phyloP scores from a whole-genome alignment of 2,888 invertebrate genomes.

The Andricus quercusramuli region DNA sequence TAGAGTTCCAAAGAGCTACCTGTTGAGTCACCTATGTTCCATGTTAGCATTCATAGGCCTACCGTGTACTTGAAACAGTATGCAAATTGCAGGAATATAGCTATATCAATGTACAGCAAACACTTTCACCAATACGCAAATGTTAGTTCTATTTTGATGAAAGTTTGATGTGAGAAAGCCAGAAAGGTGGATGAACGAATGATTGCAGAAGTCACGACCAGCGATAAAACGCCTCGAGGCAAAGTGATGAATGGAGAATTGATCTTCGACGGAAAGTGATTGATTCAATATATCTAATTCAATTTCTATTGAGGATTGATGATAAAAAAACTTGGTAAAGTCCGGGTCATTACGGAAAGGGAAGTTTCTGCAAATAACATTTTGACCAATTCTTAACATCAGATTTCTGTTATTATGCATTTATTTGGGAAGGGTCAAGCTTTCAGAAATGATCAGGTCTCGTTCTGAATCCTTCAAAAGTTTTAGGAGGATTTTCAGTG shows the following conservation, averaged over 20 bases:
- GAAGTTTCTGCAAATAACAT: no score
- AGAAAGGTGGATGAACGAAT: conserved; percentile 2
- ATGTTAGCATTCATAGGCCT: conserved; percentile 24
- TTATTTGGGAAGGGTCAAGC: no score
- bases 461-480: neutral
- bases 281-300: no score
- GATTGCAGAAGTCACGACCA: neutral
- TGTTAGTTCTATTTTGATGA: neutral
- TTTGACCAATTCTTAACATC: neutral
- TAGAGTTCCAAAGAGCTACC: conserved; percentile 31
- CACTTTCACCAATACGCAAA: neutral
- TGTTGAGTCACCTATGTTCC: conserved; percentile 39
- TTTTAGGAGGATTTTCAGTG: neutral
- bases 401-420: neutral
- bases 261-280: neutral
- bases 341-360: no score
- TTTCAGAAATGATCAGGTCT: neutral
- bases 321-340: no score
- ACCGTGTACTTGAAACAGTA: conserved; percentile 23
- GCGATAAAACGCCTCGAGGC: neutral
- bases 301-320: no score
- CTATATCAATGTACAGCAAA: neutral
- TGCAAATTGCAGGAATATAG: neutral
- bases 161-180: neutral
- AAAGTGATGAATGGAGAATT: neutral